Base-by-base conservation (phyloP, 1,140 invertebrate genomes). In the Zophobas morio region DNA sequence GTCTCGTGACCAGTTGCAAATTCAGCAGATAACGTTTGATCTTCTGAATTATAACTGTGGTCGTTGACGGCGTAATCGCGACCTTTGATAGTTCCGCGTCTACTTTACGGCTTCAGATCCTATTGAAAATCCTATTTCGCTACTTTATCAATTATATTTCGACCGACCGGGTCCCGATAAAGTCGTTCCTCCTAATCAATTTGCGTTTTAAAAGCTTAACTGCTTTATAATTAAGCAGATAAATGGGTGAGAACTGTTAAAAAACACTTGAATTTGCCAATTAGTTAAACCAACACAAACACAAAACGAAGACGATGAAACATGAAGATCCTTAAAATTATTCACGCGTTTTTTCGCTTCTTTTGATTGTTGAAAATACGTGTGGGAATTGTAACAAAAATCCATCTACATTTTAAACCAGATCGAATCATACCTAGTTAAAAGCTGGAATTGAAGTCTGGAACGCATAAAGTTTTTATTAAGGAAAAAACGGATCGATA, bases 151-250 rank as follows among this genome's bases (percentile, higher is more conserved):
- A 46, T 46, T 46, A 46, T 46, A 46, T 46, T 46, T 8, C 3
- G 42, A 8, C 42, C 3, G 42, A 46, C 3, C 42, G 42, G 42
- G 3, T 46, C 42, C 42, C 3, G 42, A 56, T 56, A 56, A 34
- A 56, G 54, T 56, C 32, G 54, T 56, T 56, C 32, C 20, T 1
- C 32, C 6, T 2, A 60, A 60, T 60, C 6, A 4, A 60, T 37
- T 60, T 60, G 56, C 49, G 56, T 60, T 60, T 60, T 60, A 60
- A 39, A 36, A 60, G 56, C 6, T 60, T 60, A 60, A 60, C n/a
- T 60, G 56, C 36, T 60, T 60, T 32, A 1, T 60, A 60, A 60
- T 60, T 37, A 60, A 60, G 4, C 34, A 36, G 35, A 37, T 35
- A 60, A 60, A 36, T 36, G 56, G 4, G 36, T 39, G 36, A n/a